Base-by-base conservation (phyloP, 2,888 invertebrate genomes). In the Trachelus troglodyta region DNA sequence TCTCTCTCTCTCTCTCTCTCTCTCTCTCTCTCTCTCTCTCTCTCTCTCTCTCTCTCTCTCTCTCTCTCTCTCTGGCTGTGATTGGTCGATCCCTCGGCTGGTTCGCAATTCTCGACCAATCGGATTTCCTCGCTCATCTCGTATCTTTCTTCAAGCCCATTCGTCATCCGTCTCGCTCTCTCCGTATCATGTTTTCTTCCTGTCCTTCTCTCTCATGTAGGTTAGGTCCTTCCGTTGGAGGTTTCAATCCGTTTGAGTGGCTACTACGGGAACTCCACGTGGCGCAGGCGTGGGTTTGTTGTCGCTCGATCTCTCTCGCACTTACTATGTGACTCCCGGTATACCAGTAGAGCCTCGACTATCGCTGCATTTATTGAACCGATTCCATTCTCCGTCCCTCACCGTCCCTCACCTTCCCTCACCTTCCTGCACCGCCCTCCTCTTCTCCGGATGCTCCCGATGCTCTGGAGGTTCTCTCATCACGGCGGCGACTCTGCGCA, bases 261-360 rank as follows among this genome's bases (percentile, higher is more conserved):
- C 77, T 83, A 84, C 83, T 83, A 85, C 84, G 81, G 74, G 40
- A 78, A 73, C 73, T 74, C 82, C 87, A 87, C 87, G 87, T 87
- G 87, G 87, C 87, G 87, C 87, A 87, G 87, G 87, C 87, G 87
- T 87, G 87, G 85, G 86, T 87, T 86, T 87, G 87, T 87, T 87
- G 83, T 87, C 84, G 76, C 82, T 86, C 84, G 77, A 76, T 86
- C 85, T 82, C 82, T 30, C 82, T 84, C 83, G 35, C 69, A 31
- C 81, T 71, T 74, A 31, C 71, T 71, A 71, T 31, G 71, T 9
- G 31, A 31, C 34, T 9, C 71, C 71, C 71, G 33, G 12, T 23
- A 71, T 23, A 35, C 35, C 35, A 31, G 71, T 12, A n/a, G 71
- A 71, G 33, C 12, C 4, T 34, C 71, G 71, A 33, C 71, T 12